phyloP scores from a whole-genome alignment of 1,140 invertebrate genomes.

The Lordiphosa collinella region DNA sequence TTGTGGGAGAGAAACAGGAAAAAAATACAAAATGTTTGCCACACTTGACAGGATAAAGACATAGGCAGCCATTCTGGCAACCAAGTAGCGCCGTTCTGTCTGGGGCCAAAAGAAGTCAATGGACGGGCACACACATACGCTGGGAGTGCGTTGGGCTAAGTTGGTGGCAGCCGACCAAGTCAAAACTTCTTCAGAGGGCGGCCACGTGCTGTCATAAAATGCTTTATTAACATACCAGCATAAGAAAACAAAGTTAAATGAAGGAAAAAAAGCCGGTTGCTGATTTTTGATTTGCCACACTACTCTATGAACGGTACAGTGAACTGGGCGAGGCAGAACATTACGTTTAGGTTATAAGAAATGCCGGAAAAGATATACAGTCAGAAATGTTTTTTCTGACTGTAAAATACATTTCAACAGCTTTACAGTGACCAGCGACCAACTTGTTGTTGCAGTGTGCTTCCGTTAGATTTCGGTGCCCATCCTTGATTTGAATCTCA shows the following conservation, averaged over 20 bases:
- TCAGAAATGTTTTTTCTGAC: too few species aligned
- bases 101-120: conserved; percentile 44
- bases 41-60: conserved; percentile 13
- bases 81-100: conserved; percentile 54
- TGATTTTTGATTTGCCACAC: conserved; percentile 1
- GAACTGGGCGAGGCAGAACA: too few species aligned
- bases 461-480: too few species aligned
- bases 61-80: conserved; percentile 17
- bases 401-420: too few species aligned
- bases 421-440: too few species aligned
- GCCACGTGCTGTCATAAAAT: conserved; percentile 63
- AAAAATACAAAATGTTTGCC: conserved; percentile 22
- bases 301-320: too few species aligned
- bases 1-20: conserved; percentile 7
- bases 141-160: conserved; percentile 1
- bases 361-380: too few species aligned
- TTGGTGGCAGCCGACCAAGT: conserved; percentile 25
- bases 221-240: conserved; percentile 59
- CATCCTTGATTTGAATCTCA: too few species aligned
- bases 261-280: conserved; percentile 7
- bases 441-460: too few species aligned
- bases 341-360: too few species aligned
- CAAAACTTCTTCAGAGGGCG: conserved; percentile 13
- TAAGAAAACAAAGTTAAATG: neutral
- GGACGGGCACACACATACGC: conserved; percentile 21